Percentiles rank a stretch among this genome's conserved stretches.
These are phyloP conservation scores for Ischnura elegans DNA, from an alignment of 2,888 invertebrate genomes.

Conservation along the genomic window DNA sequence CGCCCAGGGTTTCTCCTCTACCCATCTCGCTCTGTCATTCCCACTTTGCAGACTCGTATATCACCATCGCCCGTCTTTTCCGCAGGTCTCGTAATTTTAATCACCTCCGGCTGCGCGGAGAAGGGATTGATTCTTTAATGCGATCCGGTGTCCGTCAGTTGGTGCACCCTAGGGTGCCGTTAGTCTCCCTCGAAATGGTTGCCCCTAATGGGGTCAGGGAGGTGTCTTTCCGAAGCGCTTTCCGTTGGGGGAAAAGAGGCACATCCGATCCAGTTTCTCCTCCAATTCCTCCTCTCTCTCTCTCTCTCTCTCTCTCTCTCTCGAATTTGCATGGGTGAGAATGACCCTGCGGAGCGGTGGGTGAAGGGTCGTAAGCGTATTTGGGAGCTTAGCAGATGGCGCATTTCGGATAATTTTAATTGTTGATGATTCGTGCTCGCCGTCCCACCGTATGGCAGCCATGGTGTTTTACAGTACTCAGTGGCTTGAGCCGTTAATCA, in stretches of 20 bases:
- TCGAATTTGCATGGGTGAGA: background rate
- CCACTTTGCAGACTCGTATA: background rate
- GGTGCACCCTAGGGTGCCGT: background rate
- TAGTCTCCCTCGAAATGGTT: background rate
- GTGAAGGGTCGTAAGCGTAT: background rate
- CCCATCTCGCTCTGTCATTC: background rate
- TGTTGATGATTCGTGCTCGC: background rate
- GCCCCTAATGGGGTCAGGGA: background rate
- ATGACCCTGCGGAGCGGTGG: background rate
- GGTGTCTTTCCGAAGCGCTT: background rate
- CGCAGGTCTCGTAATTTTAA: constrained; percentile 16
- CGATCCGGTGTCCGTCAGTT: constrained; percentile 4
- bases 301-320: too few relatives aligned
- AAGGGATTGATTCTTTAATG: constrained; percentile 27
- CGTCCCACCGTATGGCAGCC: background rate
- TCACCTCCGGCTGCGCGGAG: background rate
- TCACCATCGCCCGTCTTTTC: too few relatives aligned
- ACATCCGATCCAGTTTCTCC: background rate
- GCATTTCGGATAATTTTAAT: background rate
- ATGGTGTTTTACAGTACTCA: background rate
- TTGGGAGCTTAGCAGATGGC: background rate
- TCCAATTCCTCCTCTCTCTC: background rate
- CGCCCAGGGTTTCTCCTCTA: background rate
- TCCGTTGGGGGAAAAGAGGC: background rate
- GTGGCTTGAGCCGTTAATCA: background rate